Percentiles rank a stretch among this genome's conserved stretches.
These are phyloP conservation scores for Diogma glabrata DNA, from an alignment of 2,888 invertebrate genomes.

Conservation along the genomic window DNA sequence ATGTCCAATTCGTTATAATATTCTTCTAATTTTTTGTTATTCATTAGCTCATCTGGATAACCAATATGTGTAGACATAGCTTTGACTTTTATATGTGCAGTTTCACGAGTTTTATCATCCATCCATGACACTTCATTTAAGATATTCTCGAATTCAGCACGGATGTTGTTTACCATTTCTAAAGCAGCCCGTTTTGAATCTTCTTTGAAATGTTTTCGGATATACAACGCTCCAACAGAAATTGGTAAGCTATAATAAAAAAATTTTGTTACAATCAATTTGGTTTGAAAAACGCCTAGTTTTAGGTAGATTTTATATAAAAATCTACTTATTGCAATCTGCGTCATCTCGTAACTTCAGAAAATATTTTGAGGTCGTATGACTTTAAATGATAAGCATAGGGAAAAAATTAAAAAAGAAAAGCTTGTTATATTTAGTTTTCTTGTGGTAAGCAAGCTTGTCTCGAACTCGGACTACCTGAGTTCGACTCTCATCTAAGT, in stretches of 20 bases:
- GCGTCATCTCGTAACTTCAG: too few species aligned
- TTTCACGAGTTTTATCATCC: conserved; percentile 68
- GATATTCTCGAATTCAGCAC: conserved; percentile 69
- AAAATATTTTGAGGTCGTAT: too few species aligned
- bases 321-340: too few species aligned
- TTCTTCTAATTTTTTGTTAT: conserved; percentile 64
- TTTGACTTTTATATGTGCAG: conserved; percentile 67
- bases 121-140: conserved; percentile 80
- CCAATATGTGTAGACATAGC: conserved; percentile 84
- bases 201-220: conserved; percentile 76
- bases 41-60: conserved; percentile 80
- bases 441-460: too few species aligned
- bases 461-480: too few species aligned
- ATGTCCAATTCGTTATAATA: conserved; percentile 69
- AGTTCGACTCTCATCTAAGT: too few species aligned
- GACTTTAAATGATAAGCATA: too few species aligned
- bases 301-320: too few species aligned
- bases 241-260: conserved; percentile 54
- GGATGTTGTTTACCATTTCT: conserved; percentile 80
- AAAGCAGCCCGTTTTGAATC: conserved; percentile 70
- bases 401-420: too few species aligned
- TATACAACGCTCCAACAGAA: conserved; percentile 74
- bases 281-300: too few species aligned
- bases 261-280: too few species aligned
- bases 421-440: too few species aligned